Base-by-base conservation (phyloP, 2,113 vertebrate species). In the Halichoeres trimaculatus region DNA sequence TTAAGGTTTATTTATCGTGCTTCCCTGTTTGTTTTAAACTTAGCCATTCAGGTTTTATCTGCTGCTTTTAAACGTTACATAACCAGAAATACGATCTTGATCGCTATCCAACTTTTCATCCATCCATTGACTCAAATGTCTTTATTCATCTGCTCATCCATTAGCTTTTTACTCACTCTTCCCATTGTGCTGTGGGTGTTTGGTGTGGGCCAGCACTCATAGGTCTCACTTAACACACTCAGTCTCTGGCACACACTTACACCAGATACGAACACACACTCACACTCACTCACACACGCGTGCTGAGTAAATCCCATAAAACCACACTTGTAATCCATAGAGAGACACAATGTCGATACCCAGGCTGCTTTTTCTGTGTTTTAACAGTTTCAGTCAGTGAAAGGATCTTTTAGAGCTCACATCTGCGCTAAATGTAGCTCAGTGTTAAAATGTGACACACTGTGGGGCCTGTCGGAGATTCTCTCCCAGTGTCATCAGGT, bases 81-180 rank as follows among this genome's bases (percentile, higher is more conserved):
- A 76, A 85, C 38, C 35, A 45, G 54, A 76, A 22, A 68, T 40
- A 69, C 36, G 19, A 51, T 47, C 66, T 43, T 73, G 78, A 83
- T 51, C 24, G 0, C 17, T 55, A 14, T 74, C 84, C 81, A 78
- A 34, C 71, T 68, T 59, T 55, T 85, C 47, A 30, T 62, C 62
- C 66, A 19, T 69, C 73, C 70, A 74, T 79, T 72, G 70, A 80
- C 82, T 85, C 63, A 60, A 70, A 72, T 12, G 19, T 66, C 60
- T 48, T 2, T 57, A 56, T 74, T 86, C 74, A 55, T 74, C 58
- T 66, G 72, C 38, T 76, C 9, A 1, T 81, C 76, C 80, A 85
- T 86, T 88, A 81, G 76, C 81, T 17, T 35, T 68, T 55, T 68
- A 43, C 69, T 78, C 70, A 59, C 36, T 0, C 91, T 84, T 8